Base-by-base conservation (phyloP, 2,113 vertebrate genomes). In the Neotoma lepida region DNA sequence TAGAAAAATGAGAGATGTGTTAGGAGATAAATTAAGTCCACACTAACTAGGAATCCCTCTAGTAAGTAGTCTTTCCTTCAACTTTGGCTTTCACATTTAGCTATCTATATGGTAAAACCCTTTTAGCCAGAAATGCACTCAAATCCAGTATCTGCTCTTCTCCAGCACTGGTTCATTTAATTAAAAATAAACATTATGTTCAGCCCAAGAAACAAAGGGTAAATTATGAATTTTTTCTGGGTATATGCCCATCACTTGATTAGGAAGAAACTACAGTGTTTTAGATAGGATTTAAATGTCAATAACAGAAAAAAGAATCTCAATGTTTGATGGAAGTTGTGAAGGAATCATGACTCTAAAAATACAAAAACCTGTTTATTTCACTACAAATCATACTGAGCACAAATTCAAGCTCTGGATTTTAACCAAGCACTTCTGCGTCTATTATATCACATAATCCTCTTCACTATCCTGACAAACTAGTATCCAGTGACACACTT, bases 221-320 rank as follows among this genome's bases (percentile, higher is more conserved):
- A 90, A 95, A 93, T 90, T 24, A 86, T 17, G 61, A 26, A n/a
- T 28, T 88, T 86, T 85, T 39, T 6, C 30, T 74, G 74, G n/a
- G 12, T 93, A 92, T 2, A 4, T 71, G n/a, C n/a, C 70, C 39
- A 95, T 78, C 54, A 88, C n/a, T 4, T 9, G 54, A 4, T 66
- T 84, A 80, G 89, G 26, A 66, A 88, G 24, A 63, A 90, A 71
- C 0, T 70, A 14, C 14, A 58, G 20, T 4, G 22, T 66, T 1
- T 17, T 35, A 39, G n/a, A 81, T n/a, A 12, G 46, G 63, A 95
- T 88, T 86, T 58, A 91, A 88, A 13, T 88, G 88, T 35, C n/a
- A 95, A 33, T 3, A n/a, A 56, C 9, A 86, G 1, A 90, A 41
- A 84, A 9, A 49, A 4, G 24, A 82, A 92, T 64, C 58, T 54